A percentile compares a stretch with the other conserved stretches of the same genome.
Evolutionary conservation across 2,888 invertebrate species (phyloP).

Genomic region (Zeuzera pyrina): DNA sequence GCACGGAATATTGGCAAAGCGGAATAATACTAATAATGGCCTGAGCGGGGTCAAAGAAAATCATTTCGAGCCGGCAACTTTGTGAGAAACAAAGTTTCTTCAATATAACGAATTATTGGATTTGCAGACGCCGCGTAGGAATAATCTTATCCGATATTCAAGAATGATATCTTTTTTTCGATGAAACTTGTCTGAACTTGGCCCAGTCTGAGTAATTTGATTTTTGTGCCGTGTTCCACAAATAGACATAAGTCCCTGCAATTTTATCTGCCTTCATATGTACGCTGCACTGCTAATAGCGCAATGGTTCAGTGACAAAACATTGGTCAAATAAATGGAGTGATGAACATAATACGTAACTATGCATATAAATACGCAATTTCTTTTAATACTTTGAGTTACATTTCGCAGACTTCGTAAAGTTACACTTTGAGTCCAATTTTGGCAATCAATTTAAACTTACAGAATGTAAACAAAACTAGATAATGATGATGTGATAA

Average conservation of each 20-base stretch:
- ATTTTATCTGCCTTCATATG: not conserved
- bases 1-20: slow-evolving; percentile 34
- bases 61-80: slow-evolving; percentile 49
- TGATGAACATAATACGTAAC: no score
- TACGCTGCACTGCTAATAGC: no score
- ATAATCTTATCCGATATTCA: slow-evolving; percentile 43
- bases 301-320: no score
- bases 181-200: slow-evolving; percentile 13
- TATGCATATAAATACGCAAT: no score
- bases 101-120: slow-evolving; percentile 66
- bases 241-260: not conserved
- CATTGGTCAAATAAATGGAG: no score
- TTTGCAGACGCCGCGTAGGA: slow-evolving; percentile 40
- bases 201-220: slow-evolving; percentile 3
- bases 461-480: no score
- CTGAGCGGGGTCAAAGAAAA: slow-evolving; percentile 48
- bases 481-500: no score
- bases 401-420: no score
- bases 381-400: no score
- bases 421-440: no score
- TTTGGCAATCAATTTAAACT: no score
- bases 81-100: slow-evolving; percentile 50
- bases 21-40: slow-evolving; percentile 55
- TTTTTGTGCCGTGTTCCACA: slow-evolving; percentile 1
- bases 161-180: slow-evolving; percentile 42